These are phyloP conservation scores for Philonicus albiceps DNA, from an alignment of 2,888 invertebrate species.

Conservation along the genomic window DNA sequence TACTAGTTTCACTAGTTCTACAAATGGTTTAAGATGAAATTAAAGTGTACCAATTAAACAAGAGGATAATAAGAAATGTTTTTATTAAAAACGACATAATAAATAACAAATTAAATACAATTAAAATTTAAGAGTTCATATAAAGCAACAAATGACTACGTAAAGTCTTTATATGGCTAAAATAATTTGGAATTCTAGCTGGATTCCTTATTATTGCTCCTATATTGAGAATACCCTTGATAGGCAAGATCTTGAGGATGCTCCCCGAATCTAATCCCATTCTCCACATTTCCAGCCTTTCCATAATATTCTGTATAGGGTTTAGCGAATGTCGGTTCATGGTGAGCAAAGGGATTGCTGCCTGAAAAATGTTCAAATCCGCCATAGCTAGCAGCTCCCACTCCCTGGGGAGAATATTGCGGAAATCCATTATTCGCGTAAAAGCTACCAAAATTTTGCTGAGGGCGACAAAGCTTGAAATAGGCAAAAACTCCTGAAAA, in stretches of 20 bases:
- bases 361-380: constrained; percentile 61
- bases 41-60: not conserved
- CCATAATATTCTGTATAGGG: constrained; percentile 64
- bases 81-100: constrained; percentile 21
- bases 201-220: constrained; percentile 65
- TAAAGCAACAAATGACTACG: constrained; percentile 8
- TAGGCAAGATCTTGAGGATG: constrained; percentile 76
- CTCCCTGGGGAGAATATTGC: constrained; percentile 78
- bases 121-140: not conserved
- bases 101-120: constrained; percentile 25
- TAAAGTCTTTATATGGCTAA: not conserved
- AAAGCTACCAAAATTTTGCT: constrained; percentile 66
- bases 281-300: constrained; percentile 59
- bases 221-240: constrained; percentile 74
- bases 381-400: constrained; percentile 73
- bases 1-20: not conserved
- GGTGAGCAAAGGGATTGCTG: constrained; percentile 56
- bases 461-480: constrained; percentile 83
- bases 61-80: not conserved
- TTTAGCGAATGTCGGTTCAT: constrained; percentile 58
- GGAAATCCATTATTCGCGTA: constrained; percentile 63
- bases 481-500: constrained; percentile 78
- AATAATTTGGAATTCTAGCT: constrained; percentile 8
- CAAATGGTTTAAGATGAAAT: not conserved
- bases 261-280: constrained; percentile 69